A percentile compares a stretch with the other conserved stretches of the same genome.
phyloP scores from a whole-genome alignment of 2,113 vertebrate genomes.

The Ceyx melanurus region DNA sequence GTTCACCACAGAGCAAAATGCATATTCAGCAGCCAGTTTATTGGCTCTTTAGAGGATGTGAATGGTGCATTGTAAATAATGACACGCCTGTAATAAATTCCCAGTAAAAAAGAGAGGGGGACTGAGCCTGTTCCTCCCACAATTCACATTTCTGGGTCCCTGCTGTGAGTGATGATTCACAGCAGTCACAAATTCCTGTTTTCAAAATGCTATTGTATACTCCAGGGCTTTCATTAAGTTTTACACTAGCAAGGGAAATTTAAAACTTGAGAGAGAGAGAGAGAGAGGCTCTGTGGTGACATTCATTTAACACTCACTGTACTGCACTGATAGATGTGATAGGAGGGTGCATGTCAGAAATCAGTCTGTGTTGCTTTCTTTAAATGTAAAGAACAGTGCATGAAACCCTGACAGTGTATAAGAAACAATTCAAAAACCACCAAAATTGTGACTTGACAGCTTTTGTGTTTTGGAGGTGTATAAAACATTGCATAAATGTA shows the following conservation, averaged over 20 bases:
- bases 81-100: conserved; percentile 82
- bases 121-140: conserved; percentile 73
- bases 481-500: background rate
- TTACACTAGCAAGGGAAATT: conserved; percentile 78
- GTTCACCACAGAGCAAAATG: conserved; percentile 83
- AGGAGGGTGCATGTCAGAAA: conserved; percentile 42
- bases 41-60: conserved; percentile 84
- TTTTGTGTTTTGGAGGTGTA: conserved; percentile 44
- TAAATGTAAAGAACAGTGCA: conserved; percentile 54
- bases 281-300: conserved; percentile 60
- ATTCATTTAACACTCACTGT: conserved; percentile 48
- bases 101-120: conserved; percentile 78
- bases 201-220: conserved; percentile 81
- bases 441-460: conserved; percentile 47
- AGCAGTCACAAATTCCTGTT: conserved; percentile 81
- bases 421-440: conserved; percentile 66
- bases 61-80: conserved; percentile 84
- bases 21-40: conserved; percentile 85
- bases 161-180: conserved; percentile 81
- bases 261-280: conserved; percentile 74
- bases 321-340: conserved; percentile 47
- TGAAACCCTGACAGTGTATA: conserved; percentile 58
- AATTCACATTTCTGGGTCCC: conserved; percentile 79
- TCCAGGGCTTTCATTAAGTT: conserved; percentile 82
- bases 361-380: conserved; percentile 20